Conservation (phyloP, 2,888 invertebrate genomes). For the Metopia argyrocephala region DNA sequence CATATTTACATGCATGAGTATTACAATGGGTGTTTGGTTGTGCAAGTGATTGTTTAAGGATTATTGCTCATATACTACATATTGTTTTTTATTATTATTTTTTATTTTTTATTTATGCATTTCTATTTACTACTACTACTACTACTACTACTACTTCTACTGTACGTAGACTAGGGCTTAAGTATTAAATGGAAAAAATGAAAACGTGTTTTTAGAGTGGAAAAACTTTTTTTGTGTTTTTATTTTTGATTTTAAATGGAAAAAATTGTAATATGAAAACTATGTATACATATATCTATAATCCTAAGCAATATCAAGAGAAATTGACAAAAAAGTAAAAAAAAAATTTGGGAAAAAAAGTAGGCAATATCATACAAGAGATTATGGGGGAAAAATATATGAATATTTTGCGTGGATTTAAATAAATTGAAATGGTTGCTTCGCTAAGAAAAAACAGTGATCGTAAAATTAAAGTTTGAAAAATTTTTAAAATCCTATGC, state of each 20-base stretch:
- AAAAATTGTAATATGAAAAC: slow-evolving; percentile 25
- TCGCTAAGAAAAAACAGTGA: too few species aligned
- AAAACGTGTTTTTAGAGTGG: slow-evolving; percentile 35
- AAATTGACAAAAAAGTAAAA: not conserved
- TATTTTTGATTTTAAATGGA: not conserved
- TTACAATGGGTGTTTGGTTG: not conserved
- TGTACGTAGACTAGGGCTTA: slow-evolving; percentile 32
- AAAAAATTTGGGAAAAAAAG: not conserved
- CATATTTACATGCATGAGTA: not conserved
- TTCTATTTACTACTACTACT: not conserved
- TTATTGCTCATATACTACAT: slow-evolving; percentile 36
- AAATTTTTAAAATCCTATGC: too few species aligned
- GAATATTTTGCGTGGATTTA: too few species aligned
- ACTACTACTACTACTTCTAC: too few species aligned
- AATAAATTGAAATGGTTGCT: too few species aligned
- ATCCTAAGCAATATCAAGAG: not conserved
- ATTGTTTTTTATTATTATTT: slow-evolving; percentile 44
- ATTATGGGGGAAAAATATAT: too few species aligned
- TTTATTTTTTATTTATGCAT: slow-evolving; percentile 32
- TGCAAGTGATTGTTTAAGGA: slow-evolving; percentile 41
- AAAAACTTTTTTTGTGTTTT: too few species aligned
- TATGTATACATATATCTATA: slow-evolving; percentile 9
- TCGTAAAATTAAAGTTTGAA: too few species aligned
- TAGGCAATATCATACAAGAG: too few species aligned
- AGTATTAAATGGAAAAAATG: slow-evolving; percentile 29